A percentile compares a stretch with the other conserved stretches of the same genome.
These are phyloP conservation scores for Poecilobothrus nobilitatus DNA, from an alignment of 2,888 invertebrate species.

Conservation along the genomic window DNA sequence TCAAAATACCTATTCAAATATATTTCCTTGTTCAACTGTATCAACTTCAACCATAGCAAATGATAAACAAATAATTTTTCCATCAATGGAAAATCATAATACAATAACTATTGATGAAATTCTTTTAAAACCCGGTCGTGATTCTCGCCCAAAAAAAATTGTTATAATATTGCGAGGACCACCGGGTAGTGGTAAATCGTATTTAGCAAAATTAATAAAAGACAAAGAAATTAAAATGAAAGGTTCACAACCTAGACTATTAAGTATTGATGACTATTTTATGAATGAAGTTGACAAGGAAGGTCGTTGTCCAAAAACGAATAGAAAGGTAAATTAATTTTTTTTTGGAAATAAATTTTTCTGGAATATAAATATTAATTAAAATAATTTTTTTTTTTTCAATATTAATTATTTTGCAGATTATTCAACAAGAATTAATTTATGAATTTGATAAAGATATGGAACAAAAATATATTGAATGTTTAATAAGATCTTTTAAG, in stretches of 20 bases:
- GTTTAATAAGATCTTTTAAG: conserved; percentile 80
- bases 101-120: conserved; percentile 73
- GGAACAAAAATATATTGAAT: conserved; percentile 73
- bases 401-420: conserved; percentile 28
- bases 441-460: conserved; percentile 78
- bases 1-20: background rate
- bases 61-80: conserved; percentile 26
- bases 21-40: background rate
- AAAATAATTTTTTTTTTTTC: background rate
- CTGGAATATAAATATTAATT: background rate
- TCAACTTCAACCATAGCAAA: background rate
- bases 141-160: conserved; percentile 65
- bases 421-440: conserved; percentile 45
- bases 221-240: conserved; percentile 73
- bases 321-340: conserved; percentile 33
- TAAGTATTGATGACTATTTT: conserved; percentile 94
- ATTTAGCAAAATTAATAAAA: conserved; percentile 79
- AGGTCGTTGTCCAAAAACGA: conserved; percentile 40
- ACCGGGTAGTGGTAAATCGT: conserved; percentile 92
- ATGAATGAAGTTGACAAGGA: conserved; percentile 76
- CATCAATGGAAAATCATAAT: conserved; percentile 40
- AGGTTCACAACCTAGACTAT: conserved; percentile 80
- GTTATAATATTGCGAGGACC: conserved; percentile 85
- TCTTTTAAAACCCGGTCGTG: conserved; percentile 68
- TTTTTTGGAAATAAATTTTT: background rate